phyloP scores from a whole-genome alignment of 2,797 vertebrate species.

The Leptoclinus maculatus region DNA sequence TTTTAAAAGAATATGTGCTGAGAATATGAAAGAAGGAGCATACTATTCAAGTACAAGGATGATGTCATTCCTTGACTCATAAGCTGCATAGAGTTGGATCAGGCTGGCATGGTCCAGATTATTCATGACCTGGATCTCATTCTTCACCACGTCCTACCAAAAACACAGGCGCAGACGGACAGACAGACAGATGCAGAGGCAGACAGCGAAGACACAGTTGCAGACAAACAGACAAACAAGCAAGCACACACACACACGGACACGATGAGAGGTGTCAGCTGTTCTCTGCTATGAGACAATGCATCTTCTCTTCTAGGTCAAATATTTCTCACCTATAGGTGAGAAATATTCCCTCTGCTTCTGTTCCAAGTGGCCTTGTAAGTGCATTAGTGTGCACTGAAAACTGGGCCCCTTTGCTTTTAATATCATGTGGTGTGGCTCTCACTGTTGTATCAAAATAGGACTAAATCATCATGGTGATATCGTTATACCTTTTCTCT shows the following conservation, averaged over 20 bases:
- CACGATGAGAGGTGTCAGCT: conserved; percentile 73
- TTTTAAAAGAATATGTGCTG: conserved; percentile 19
- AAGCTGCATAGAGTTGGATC: conserved; percentile 97
- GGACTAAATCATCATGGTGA: conserved; percentile 15
- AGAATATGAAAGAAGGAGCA: conserved; percentile 69
- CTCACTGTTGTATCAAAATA: conserved; percentile 34
- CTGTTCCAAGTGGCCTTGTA: conserved; percentile 66
- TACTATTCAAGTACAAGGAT: conserved; percentile 98
- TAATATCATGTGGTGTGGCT: conserved; percentile 48
- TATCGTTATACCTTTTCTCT: conserved; percentile 93
- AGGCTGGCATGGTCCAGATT: conserved; percentile 95
- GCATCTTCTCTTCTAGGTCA: conserved; percentile 75
- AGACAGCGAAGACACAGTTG: conserved; percentile 35
- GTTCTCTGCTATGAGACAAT: conserved; percentile 70
- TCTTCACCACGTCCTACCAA: conserved; percentile 94
- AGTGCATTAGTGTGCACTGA: conserved; percentile 40
- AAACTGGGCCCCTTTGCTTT: conserved; percentile 54
- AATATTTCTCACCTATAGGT: conserved; percentile 73
- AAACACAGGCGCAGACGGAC: conserved; percentile 52
- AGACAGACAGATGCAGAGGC: conserved; percentile 41
- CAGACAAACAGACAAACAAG: conserved; percentile 33
- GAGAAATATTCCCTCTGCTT: conserved; percentile 64
- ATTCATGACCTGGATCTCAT: conserved; percentile 98
- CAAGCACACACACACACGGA: conserved; percentile 22
- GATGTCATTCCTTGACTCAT: conserved; percentile 95